Evolutionary conservation across 2,888 invertebrate species (phyloP), one percentile per base, ranked within the genome.

Genomic region (Trichopria drosophilae): DNA sequence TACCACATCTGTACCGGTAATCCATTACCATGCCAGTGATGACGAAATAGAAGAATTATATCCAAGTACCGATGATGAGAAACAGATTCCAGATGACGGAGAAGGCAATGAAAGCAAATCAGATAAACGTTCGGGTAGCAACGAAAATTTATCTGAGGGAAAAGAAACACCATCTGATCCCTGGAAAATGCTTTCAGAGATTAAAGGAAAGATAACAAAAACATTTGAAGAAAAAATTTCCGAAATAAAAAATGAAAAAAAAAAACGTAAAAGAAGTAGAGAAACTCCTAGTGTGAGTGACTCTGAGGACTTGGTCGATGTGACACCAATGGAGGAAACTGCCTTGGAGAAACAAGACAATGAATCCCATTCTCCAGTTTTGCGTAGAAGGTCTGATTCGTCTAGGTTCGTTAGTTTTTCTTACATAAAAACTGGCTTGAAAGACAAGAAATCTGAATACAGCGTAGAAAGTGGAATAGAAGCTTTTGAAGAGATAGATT

Each of bases 181-280:
- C 5, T 87, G 87, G 87, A 83, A 84, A 64, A 81, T 87, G 66
- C 83, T 88, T 57, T 82, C 84, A 55, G 87, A 87, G 59, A 83
- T 88, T 48, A 85, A 80, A 71, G 87, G 84, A 39, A 87, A 87
- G 76, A 84, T 88, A 55, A 84, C 87, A 28, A 88, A 87, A 69
- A 87, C 87, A 26, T 87, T 88, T 37, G 88, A 88, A 68, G 88
- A 87, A 54, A 88, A 86, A 76, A 79, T 87, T 49, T 85, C 84
- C 7, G 83, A 83, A 64, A 84, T 84, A 48, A 86, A 87, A 61
- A 78, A 74, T 55, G 84, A 85, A 61, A 81, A 81, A 75, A 76
- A 69, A 57, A 65, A 63, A 32, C 66, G 64, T 39, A 62, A 62
- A 32, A 72, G 79, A 45, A 82, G 78, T 58, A 80, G 82, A 65